A percentile compares a stretch with the other conserved stretches of the same genome.
Conservation (phyloP, 2,113 vertebrate genomes). For the Equus quagga region DNA sequence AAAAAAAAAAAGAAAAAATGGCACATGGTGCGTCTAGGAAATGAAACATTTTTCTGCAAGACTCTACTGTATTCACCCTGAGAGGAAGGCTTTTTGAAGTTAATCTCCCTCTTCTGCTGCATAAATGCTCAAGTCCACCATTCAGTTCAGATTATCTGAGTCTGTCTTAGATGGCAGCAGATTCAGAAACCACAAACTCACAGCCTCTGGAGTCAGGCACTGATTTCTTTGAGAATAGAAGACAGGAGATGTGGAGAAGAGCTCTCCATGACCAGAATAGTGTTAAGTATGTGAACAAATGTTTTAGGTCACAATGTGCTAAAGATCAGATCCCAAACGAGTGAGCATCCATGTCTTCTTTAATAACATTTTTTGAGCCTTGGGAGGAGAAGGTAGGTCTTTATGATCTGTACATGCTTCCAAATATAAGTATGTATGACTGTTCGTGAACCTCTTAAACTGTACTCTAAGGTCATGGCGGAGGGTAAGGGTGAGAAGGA, state of each 20-base stretch:
- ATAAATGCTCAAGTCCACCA: neutral
- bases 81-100: neutral
- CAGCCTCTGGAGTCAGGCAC: neutral
- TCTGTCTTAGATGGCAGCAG: neutral
- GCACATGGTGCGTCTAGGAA: rapidly evolving
- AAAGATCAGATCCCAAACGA: neutral
- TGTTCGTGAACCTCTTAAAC: neutral
- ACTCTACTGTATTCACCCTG: neutral
- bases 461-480: neutral
- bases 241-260: neutral
- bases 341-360: neutral
- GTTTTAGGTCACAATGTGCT: neutral
- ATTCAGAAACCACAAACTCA: neutral
- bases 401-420: neutral
- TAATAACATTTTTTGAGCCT: neutral
- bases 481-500: neutral
- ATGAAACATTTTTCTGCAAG: neutral
- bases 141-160: neutral
- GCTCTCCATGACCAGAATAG: neutral
- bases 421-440: neutral
- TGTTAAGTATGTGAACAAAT: neutral
- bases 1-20: neutral
- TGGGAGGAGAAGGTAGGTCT: neutral
- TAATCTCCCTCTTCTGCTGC: neutral
- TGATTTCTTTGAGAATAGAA: neutral